Base-by-base conservation (phyloP, 2,797 vertebrate species). In the Catostomus latipinnis region DNA sequence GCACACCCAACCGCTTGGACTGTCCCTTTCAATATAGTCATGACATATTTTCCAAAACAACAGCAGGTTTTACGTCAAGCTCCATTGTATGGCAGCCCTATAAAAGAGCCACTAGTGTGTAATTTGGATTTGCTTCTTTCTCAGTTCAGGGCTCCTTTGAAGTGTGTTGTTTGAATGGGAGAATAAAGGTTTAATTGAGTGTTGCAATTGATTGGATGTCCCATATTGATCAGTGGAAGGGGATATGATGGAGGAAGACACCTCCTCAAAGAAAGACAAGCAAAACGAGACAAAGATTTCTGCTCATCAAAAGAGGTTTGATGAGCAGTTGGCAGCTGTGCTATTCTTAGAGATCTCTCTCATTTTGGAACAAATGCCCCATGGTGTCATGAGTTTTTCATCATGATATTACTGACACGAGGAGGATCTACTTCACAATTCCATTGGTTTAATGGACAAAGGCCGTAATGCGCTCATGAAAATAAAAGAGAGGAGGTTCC, bases 141-240 rank as follows among this genome's bases (percentile, higher is more conserved):
- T 93, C 90, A 90, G 91, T 92, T 89, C 80, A 61, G 22, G 1
- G 85, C 88, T 83, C 91, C 93, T 92, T 93, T 49, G 90, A 93
- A 93, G 91, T 91, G 90, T 92, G 88, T 91, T 93, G 90, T 90
- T 91, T 94, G 90, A 93, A 90, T 90, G 89, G 93, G 93, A 92
- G 92, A 95, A 94, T 95, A 90, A 90, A 92, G 93, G 93, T 95
- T 96, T 96, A 96, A 97, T 96, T 94, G 94, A 96, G 94, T 96
- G 94, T 96, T 94, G 94, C 95, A 95, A 95, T 93, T 95, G 96
- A 93, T 95, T 95, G 94, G 93, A 94, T 92, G 92, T 89, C 79
- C 90, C 81, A 84, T 90, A 94, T 93, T 93, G 91, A 95, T 91
- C 91, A 92, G 92, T 88, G 92, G 89, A 90, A 86, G 76, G 81